These are phyloP conservation scores for Porphyrio hochstetteri DNA, from an alignment of 2,113 vertebrate species.

Conservation along the genomic window DNA sequence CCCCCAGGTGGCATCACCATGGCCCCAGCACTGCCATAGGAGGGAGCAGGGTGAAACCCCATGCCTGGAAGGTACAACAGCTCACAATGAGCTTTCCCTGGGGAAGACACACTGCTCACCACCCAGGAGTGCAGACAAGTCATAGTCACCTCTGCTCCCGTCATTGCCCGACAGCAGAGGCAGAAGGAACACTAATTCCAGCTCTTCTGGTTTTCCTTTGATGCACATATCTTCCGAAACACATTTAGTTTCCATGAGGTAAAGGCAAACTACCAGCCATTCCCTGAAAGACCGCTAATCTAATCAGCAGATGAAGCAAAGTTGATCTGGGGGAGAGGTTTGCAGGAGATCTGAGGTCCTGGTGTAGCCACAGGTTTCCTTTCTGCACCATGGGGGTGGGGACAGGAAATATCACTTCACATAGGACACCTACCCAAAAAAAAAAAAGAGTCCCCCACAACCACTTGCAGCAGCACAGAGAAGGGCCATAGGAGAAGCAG, in stretches of 20 bases:
- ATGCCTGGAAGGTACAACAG: neutral
- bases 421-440: neutral
- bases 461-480: neutral
- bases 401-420: neutral
- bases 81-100: neutral
- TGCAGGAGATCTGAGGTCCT: neutral
- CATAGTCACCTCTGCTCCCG: neutral
- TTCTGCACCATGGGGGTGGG: neutral
- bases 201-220: neutral
- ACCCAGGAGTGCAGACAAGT: neutral
- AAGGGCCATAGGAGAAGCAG: neutral
- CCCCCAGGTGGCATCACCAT: accelerated
- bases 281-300: neutral
- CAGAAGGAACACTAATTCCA: neutral
- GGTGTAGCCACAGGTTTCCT: neutral
- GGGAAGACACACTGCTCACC: neutral
- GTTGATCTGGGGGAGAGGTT: neutral
- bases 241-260: neutral
- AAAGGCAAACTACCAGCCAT: neutral
- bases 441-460: no score
- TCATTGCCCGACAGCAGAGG: neutral
- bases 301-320: neutral
- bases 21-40: neutral
- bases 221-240: neutral
- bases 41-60: neutral